Evolutionary conservation across 2,113 vertebrate genomes (phyloP).

Genomic region (Paraplagusia blochii): DNA sequence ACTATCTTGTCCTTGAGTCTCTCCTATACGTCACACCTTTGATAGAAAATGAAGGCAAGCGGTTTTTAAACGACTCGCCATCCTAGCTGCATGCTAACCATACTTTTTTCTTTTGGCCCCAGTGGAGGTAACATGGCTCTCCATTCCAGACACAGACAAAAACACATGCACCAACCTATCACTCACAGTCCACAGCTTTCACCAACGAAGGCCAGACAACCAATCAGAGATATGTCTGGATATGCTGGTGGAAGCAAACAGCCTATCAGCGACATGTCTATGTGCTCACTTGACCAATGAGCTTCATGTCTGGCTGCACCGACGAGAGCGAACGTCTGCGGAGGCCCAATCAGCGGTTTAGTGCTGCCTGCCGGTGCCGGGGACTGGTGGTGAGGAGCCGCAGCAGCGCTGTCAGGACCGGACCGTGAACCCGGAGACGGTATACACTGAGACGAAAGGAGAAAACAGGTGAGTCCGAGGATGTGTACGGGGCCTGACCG

Average conservation of each 20-base stretch:
- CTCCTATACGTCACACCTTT: too few relatives aligned
- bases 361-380: conserved; percentile 83
- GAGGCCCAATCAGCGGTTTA: conserved; percentile 79
- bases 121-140: conserved; percentile 52
- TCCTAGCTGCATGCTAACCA: not conserved
- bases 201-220: not conserved
- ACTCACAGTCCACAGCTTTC: conserved; percentile 38
- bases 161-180: conserved; percentile 66
- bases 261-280: conserved; percentile 38
- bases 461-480: conserved; percentile 82
- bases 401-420: conserved; percentile 78
- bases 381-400: conserved; percentile 78
- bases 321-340: conserved; percentile 65
- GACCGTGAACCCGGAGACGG: conserved; percentile 80
- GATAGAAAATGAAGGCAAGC: accelerated
- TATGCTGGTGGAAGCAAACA: conserved; percentile 1
- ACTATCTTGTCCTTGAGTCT: not conserved
- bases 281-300: conserved; percentile 64
- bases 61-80: not conserved
- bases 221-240: conserved; percentile 47
- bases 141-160: conserved; percentile 77
- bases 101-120: conserved; percentile 35
- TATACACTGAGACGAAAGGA: conserved; percentile 74
- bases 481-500: conserved; percentile 67
- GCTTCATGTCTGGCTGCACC: conserved; percentile 62